phyloP scores from a whole-genome alignment of 1,140 invertebrate species.

The Panulirus ornatus region DNA sequence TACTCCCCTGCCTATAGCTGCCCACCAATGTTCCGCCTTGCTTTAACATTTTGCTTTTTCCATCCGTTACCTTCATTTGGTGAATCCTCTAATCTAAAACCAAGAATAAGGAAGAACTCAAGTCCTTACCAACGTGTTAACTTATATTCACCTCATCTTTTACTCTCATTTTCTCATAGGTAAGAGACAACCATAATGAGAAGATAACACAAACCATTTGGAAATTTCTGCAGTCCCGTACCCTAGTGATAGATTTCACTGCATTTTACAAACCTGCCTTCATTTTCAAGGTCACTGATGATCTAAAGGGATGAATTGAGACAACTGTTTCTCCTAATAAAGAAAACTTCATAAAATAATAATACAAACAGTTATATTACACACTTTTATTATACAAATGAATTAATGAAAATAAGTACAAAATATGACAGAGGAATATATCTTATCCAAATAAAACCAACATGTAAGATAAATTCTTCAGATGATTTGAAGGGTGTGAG shows the following conservation, averaged over 20 bases:
- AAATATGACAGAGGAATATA: conserved; percentile 33
- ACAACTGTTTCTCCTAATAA: background rate
- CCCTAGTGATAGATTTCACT: background rate
- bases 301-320: background rate
- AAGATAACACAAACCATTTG: too few relatives aligned
- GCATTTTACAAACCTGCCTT: background rate
- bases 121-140: background rate
- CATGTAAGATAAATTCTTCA: too few relatives aligned
- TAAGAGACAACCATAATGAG: too few relatives aligned
- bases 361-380: conserved; percentile 13
- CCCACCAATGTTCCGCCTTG: background rate
- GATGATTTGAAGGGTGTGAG: background rate
- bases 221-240: too few relatives aligned
- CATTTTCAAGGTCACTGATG: background rate
- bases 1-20: conserved; percentile 23
- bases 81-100: background rate
- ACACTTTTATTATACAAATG: conserved; percentile 51
- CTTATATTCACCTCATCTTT: background rate
- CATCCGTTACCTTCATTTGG: background rate
- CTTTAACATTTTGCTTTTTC: background rate
- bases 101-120: too few relatives aligned
- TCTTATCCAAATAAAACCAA: background rate
- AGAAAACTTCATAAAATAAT: background rate
- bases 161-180: background rate
- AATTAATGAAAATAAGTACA: conserved; percentile 38